Conservation (phyloP, 1,140 invertebrate species). For the Lanistes nyassanus region DNA sequence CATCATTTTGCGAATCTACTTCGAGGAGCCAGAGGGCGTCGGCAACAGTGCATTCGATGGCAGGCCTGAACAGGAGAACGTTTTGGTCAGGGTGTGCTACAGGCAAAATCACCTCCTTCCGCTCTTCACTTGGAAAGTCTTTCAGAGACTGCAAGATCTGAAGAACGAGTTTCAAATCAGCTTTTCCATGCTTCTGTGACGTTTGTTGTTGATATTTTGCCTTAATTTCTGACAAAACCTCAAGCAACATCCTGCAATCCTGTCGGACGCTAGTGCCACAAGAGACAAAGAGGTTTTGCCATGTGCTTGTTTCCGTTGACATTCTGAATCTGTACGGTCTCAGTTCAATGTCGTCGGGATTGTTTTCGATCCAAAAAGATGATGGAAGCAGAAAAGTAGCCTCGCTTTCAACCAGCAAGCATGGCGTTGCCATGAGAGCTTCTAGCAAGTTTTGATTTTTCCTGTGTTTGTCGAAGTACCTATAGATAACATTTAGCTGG, state of each 20-base stretch:
- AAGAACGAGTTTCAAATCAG: conserved; percentile 10
- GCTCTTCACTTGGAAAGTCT: background rate
- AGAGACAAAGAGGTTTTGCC: too few relatives aligned
- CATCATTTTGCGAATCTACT: conserved; percentile 16
- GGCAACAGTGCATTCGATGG: conserved; percentile 37
- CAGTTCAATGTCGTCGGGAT: too few relatives aligned
- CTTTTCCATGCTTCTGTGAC: background rate
- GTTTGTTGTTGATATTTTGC: background rate
- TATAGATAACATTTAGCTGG: background rate
- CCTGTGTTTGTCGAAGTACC: background rate
- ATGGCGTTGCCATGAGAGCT: background rate
- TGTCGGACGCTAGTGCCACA: too few relatives aligned
- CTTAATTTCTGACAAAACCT: conserved; percentile 19
- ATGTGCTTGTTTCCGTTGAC: too few relatives aligned
- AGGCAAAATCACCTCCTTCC: conserved; percentile 30
- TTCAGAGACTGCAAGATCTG: conserved; percentile 19
- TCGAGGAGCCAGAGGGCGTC: conserved; percentile 1
- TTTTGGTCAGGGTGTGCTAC: conserved; percentile 22
- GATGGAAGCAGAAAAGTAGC: background rate
- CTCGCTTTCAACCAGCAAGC: conserved; percentile 11
- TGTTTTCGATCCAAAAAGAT: too few relatives aligned
- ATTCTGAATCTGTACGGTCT: too few relatives aligned
- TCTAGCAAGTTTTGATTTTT: background rate
- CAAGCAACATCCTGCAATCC: background rate
- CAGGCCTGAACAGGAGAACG: conserved; percentile 30